A percentile compares a stretch with the other conserved stretches of the same genome.
Conservation (phyloP, 2,797 vertebrate genomes). For the Remorina albescens region DNA sequence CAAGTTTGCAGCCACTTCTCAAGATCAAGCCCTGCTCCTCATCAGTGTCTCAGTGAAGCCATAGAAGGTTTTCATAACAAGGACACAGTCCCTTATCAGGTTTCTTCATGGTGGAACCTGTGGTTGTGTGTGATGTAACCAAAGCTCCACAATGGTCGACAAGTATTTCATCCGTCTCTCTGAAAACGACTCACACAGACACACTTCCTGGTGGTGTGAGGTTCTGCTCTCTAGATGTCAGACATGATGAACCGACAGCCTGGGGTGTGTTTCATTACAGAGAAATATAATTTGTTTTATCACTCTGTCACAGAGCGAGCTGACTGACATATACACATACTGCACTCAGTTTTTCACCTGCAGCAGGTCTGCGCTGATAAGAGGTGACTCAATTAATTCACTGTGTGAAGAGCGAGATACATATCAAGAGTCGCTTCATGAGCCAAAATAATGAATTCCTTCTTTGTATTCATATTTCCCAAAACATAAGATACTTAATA, state of each 20-base stretch:
- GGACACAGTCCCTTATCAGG: neutral
- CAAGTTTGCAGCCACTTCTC: neutral
- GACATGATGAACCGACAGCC: conserved; percentile 40
- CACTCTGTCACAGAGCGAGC: conserved; percentile 35
- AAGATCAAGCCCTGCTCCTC: neutral
- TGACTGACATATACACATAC: conserved; percentile 35
- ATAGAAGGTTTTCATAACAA: neutral
- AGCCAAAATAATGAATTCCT: conserved; percentile 1
- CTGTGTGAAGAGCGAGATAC: conserved; percentile 5
- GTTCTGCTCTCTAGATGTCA: conserved; percentile 37
- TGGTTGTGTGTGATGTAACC: neutral
- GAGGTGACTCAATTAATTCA: conserved; percentile 38
- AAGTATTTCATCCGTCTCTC: conserved; percentile 15
- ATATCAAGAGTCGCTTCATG: conserved; percentile 5
- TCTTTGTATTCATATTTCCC: conserved; percentile 24
- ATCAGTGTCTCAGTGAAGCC: neutral
- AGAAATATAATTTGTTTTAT: conserved; percentile 55
- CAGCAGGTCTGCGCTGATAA: conserved; percentile 45
- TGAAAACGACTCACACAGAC: neutral
- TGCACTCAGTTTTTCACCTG: conserved; percentile 51
- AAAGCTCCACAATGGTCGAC: neutral
- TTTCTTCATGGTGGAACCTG: neutral
- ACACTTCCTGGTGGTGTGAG: conserved; percentile 5
- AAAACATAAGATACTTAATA: conserved; percentile 6
- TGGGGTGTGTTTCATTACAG: conserved; percentile 48